A percentile compares a stretch with the other conserved stretches of the same genome.
Conservation (phyloP, 2,113 vertebrate species). For the Lampris incognitus region DNA sequence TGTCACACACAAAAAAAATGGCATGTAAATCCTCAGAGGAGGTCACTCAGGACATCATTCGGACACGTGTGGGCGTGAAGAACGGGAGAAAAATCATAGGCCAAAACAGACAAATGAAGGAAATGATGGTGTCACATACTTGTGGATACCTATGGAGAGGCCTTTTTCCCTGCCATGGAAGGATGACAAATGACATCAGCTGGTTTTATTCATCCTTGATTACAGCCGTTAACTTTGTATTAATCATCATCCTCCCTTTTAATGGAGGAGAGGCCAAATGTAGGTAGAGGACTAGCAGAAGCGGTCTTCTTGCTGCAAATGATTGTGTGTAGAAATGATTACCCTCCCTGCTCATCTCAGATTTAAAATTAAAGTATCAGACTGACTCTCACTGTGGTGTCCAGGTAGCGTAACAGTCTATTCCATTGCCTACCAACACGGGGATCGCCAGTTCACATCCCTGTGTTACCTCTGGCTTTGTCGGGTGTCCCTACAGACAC, state of each 20-base stretch:
- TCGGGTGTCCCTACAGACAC: too few relatives aligned
- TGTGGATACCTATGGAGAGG: constrained; percentile 16
- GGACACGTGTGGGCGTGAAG: constrained; percentile 2
- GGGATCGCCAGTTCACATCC: too few relatives aligned
- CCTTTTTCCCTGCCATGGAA: constrained; percentile 18
- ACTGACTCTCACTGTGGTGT: too few relatives aligned
- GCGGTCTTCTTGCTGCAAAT: not conserved
- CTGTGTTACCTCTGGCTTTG: too few relatives aligned
- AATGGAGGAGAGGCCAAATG: constrained; percentile 4
- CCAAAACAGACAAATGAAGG: constrained; percentile 23
- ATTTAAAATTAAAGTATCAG: too few relatives aligned
- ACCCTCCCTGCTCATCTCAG: not conserved
- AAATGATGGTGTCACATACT: constrained; percentile 39
- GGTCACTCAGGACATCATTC: not conserved
- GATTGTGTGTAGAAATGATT: not conserved
- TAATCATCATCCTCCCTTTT: constrained; percentile 45
- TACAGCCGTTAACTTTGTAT: constrained; percentile 49
- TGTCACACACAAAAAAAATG: constrained; percentile 21
- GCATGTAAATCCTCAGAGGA: not conserved
- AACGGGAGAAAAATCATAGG: not conserved
- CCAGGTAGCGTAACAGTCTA: too few relatives aligned
- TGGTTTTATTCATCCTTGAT: constrained; percentile 58
- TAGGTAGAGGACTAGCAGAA: constrained; percentile 19
- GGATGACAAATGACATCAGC: constrained; percentile 43
- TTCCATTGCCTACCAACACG: too few relatives aligned